These are phyloP conservation scores for Penaeus vannamei DNA, from an alignment of 1,140 invertebrate genomes.

Conservation along the genomic window DNA sequence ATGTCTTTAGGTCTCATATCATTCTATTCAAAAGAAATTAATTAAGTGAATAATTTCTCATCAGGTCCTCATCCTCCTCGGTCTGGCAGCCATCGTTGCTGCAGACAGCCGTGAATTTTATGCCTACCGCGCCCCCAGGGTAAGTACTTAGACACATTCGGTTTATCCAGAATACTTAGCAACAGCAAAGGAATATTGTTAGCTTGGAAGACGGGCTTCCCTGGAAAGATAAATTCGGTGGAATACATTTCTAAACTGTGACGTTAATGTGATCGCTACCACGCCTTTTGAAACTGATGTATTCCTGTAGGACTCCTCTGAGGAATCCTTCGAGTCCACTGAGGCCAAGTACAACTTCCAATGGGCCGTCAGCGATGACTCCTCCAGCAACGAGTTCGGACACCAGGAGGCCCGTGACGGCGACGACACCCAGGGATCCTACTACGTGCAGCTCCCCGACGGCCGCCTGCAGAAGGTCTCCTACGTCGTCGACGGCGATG, in stretches of 20 bases:
- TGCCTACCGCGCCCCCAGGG: not conserved
- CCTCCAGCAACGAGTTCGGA: conserved; percentile 28
- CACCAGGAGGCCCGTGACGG: conserved; percentile 22
- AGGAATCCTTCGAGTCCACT: conserved; percentile 4
- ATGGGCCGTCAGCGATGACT: conserved; percentile 27
- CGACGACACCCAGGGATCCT: conserved; percentile 5
- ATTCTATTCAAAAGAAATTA: not conserved
- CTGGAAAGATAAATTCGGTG: too few species aligned
- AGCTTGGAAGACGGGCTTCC: too few species aligned
- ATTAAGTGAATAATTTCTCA: not conserved
- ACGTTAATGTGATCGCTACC: too few species aligned
- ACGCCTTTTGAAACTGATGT: not conserved
- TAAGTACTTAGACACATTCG: not conserved
- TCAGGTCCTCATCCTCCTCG: not conserved
- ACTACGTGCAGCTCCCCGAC: conserved; percentile 17
- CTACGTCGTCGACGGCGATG: too few species aligned
- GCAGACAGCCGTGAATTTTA: conserved; percentile 6
- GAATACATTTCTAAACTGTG: too few species aligned
- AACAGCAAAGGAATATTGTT: not conserved
- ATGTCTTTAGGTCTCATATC: not conserved
- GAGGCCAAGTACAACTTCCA: conserved; percentile 13
- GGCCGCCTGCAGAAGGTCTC: too few species aligned
- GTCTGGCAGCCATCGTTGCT: conserved; percentile 1
- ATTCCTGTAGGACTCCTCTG: not conserved
- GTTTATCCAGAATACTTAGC: not conserved